phyloP scores from a whole-genome alignment of 2,888 invertebrate genomes.

The Deilephila porcellus region DNA sequence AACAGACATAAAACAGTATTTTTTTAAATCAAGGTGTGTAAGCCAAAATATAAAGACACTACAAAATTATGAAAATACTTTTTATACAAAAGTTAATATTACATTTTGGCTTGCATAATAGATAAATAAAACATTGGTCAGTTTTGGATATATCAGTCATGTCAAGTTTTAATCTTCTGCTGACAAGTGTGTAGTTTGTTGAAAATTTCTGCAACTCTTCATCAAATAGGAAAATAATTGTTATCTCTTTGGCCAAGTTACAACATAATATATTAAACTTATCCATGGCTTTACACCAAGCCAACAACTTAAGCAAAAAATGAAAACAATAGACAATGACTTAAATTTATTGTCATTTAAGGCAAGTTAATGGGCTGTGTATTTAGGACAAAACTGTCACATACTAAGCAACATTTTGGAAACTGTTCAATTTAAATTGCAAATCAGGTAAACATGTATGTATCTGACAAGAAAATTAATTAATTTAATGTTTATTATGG shows the following conservation, averaged over 20 bases:
- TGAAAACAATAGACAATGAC: neutral
- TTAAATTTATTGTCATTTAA: conserved; percentile 13
- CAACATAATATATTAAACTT: neutral
- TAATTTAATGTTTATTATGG: neutral
- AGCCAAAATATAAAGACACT: conserved; percentile 4
- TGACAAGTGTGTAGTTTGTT: neutral
- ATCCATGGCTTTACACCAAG: conserved; percentile 11
- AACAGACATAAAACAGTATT: neutral
- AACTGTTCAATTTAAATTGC: neutral
- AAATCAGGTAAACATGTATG: neutral
- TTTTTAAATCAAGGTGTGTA: neutral
- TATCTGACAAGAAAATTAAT: neutral
- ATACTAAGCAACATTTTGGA: neutral
- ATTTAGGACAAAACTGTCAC: conserved; percentile 7
- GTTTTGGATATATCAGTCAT: neutral
- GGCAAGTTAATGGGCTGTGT: neutral
- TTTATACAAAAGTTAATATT: no score
- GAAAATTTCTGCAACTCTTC: neutral
- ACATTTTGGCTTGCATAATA: conserved; percentile 16
- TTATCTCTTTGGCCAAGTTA: conserved; percentile 7
- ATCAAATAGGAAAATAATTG: neutral
- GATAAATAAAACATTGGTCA: neutral
- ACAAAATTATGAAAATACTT: neutral
- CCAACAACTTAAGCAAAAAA: conserved; percentile 8
- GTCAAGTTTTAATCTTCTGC: neutral